A percentile compares a stretch with the other conserved stretches of the same genome.
Conservation (phyloP, 2,113 vertebrate genomes). For the Dermatemys mawii region DNA sequence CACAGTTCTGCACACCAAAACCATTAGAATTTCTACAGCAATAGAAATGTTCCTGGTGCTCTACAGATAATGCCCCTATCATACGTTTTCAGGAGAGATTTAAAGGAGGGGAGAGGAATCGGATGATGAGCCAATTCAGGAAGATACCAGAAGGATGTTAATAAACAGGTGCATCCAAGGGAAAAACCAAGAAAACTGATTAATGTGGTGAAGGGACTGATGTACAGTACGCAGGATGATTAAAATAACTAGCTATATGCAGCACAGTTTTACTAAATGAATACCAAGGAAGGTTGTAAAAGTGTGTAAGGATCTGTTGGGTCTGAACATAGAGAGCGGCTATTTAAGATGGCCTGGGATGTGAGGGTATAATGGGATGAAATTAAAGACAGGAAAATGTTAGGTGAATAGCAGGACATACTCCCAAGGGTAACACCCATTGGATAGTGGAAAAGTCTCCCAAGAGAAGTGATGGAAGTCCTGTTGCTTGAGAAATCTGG, state of each 20-base stretch:
- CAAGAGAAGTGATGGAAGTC: background rate
- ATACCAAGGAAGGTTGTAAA: background rate
- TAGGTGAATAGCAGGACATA: rapidly evolving
- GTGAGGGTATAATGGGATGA: background rate
- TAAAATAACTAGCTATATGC: background rate
- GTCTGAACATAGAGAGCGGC: background rate
- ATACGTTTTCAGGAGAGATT: background rate
- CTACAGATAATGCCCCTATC: background rate
- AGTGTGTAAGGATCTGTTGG: background rate
- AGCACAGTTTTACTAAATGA: background rate
- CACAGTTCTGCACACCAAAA: background rate
- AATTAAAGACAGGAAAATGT: background rate
- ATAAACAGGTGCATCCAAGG: background rate
- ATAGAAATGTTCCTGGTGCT: background rate
- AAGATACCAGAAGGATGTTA: background rate
- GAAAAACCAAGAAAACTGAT: background rate
- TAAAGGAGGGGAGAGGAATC: background rate
- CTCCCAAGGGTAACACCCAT: background rate
- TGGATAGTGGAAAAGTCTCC: background rate
- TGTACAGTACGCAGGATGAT: background rate
- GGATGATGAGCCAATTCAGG: background rate
- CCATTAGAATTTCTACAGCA: background rate
- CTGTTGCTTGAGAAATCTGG: background rate
- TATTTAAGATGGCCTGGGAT: background rate
- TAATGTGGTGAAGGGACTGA: background rate